phyloP scores from a whole-genome alignment of 2,797 vertebrate genomes.

The Sebastiscus tertius region DNA sequence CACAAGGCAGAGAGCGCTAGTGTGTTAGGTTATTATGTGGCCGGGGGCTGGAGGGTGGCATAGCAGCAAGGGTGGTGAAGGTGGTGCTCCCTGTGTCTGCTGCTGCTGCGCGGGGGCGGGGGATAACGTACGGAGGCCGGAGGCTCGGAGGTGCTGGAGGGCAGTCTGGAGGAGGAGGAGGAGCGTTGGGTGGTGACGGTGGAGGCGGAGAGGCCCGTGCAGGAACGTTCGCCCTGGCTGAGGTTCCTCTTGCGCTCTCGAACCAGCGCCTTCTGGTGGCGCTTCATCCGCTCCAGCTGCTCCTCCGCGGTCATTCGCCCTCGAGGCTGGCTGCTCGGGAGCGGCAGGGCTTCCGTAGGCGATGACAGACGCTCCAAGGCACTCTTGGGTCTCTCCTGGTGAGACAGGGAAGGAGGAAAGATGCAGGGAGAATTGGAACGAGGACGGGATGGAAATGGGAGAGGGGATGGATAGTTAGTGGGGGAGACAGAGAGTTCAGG shows the following conservation, averaged over 20 bases:
- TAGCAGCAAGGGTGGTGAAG: conserved; percentile 66
- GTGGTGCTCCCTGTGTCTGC: conserved; percentile 73
- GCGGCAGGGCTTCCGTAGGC: conserved; percentile 79
- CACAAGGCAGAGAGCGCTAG: conserved; percentile 44
- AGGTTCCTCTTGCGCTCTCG: conserved; percentile 93
- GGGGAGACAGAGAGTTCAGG: neutral
- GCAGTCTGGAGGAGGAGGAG: conserved; percentile 79
- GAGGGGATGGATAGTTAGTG: neutral
- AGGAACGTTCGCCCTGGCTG: conserved; percentile 90
- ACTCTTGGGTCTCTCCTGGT: conserved; percentile 95
- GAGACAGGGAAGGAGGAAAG: neutral
- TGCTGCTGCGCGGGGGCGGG: conserved; percentile 53
- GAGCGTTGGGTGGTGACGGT: conserved; percentile 65
- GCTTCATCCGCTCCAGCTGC: conserved; percentile 96
- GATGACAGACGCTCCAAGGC: conserved; percentile 94
- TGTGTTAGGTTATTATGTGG: conserved; percentile 68
- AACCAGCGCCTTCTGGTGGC: conserved; percentile 93
- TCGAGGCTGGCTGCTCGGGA: conserved; percentile 77
- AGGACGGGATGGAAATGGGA: neutral
- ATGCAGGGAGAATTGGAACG: neutral
- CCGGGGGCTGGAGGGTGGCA: conserved; percentile 58
- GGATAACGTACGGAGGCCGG: conserved; percentile 72
- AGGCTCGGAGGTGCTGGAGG: conserved; percentile 51
- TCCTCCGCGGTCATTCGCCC: conserved; percentile 95
- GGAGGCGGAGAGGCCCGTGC: conserved; percentile 54